Evolutionary conservation across 1,140 invertebrate species (phyloP).

Genomic region (Meteorus sp.): DNA sequence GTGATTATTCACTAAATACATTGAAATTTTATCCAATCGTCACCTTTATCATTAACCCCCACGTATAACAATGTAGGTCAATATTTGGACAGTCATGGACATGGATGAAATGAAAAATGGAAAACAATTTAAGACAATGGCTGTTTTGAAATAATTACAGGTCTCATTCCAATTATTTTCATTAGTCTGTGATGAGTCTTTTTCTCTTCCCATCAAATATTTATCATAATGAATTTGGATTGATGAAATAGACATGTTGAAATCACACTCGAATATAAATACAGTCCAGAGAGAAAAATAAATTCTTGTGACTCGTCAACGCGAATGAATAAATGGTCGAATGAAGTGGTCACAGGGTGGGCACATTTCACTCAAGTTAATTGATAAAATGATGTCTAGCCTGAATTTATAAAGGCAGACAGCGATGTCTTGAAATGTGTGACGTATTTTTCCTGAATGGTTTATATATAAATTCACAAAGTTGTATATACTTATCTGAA

Average conservation of each 20-base stretch:
- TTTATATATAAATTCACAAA: too few relatives aligned
- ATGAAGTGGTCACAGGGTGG: neutral
- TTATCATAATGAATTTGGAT: too few relatives aligned
- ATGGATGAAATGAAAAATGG: neutral
- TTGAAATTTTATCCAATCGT: slow-evolving; percentile 7
- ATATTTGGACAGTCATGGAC: slow-evolving; percentile 3
- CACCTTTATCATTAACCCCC: slow-evolving; percentile 31
- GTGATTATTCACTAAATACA: slow-evolving; percentile 2
- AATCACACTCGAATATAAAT: neutral
- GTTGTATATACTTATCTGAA: too few relatives aligned
- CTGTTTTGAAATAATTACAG: neutral
- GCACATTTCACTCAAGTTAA: slow-evolving; percentile 40
- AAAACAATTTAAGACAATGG: neutral
- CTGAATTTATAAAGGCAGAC: neutral
- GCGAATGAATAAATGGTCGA: too few relatives aligned
- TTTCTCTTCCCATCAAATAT: too few relatives aligned
- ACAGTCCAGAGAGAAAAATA: neutral
- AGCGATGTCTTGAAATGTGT: neutral
- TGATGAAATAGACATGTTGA: neutral
- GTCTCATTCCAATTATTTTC: neutral
- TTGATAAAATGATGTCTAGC: slow-evolving; percentile 31
- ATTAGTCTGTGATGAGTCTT: too few relatives aligned
- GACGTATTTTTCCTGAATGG: too few relatives aligned
- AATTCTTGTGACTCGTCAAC: too few relatives aligned
- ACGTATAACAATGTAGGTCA: slow-evolving; percentile 33